Conservation (phyloP, 2,797 vertebrate species). For the Falco peregrinus region DNA sequence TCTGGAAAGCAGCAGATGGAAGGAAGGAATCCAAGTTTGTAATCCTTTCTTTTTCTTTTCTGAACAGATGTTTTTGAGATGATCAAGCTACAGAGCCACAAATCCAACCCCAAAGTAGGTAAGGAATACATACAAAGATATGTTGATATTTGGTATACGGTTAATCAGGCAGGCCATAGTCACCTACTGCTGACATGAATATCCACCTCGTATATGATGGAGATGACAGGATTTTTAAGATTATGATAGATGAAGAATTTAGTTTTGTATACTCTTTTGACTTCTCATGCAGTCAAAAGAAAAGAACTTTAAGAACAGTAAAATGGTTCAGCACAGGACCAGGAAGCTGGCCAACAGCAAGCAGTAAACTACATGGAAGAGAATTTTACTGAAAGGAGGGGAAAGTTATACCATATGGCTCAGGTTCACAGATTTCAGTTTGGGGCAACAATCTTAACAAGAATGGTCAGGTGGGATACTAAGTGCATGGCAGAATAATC, state of each 20-base stretch:
- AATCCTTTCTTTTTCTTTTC: background rate
- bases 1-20: constrained; percentile 56
- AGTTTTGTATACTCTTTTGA: background rate
- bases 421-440: background rate
- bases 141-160: constrained; percentile 2
- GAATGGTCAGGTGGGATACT: background rate
- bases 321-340: background rate
- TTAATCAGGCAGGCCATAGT: background rate
- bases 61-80: constrained; percentile 54
- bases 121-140: constrained; percentile 37
- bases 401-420: background rate
- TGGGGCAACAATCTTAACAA: background rate
- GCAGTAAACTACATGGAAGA: background rate
- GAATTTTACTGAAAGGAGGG: background rate
- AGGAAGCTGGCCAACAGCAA: background rate
- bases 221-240: background rate
- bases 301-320: background rate
- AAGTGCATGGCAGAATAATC: background rate
- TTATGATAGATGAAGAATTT: background rate
- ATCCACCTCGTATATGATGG: background rate
- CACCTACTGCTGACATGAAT: background rate
- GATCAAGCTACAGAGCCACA: background rate
- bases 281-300: background rate
- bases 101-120: constrained; percentile 19
- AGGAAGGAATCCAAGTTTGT: constrained; percentile 44